These are phyloP conservation scores for Heterochromis multidens DNA, from an alignment of 2,113 vertebrate species.

Conservation along the genomic window DNA sequence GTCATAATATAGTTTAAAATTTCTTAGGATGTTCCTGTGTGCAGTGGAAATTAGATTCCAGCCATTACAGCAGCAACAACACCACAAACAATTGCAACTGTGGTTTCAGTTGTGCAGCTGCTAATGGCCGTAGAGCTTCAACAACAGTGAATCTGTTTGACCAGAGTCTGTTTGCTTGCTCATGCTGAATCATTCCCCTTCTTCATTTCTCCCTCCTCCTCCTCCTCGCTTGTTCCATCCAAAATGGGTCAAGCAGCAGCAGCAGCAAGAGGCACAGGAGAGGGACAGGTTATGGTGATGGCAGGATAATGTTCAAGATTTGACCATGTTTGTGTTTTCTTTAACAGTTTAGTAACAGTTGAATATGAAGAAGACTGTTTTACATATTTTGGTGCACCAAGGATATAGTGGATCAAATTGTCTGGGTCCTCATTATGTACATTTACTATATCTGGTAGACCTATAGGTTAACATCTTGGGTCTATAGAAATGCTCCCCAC, in stretches of 20 bases:
- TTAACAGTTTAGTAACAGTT: not conserved
- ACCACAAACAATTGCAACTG: not conserved
- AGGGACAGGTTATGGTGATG: not conserved
- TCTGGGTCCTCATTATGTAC: not conserved
- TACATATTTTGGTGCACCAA: not conserved
- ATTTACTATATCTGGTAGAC: too few relatives aligned
- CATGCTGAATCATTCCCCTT: slow-evolving; percentile 71
- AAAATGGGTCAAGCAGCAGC: slow-evolving; percentile 53
- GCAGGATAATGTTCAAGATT: not conserved
- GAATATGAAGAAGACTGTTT: not conserved
- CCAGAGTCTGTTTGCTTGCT: slow-evolving; percentile 32
- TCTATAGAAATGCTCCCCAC: not conserved
- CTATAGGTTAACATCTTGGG: not conserved
- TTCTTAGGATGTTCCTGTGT: not conserved
- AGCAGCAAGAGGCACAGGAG: not conserved
- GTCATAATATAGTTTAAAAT: not conserved
- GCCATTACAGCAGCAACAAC: not conserved
- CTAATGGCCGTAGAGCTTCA: not conserved
- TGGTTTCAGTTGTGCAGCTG: not conserved
- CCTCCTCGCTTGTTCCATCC: slow-evolving; percentile 10
- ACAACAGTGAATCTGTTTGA: slow-evolving; percentile 29
- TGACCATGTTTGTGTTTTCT: not conserved
- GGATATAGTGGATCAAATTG: not conserved
- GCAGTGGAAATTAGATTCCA: not conserved
- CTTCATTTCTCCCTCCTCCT: slow-evolving; percentile 25